phyloP scores from a whole-genome alignment of 2,113 vertebrate genomes.

The Indicator maculatus region DNA sequence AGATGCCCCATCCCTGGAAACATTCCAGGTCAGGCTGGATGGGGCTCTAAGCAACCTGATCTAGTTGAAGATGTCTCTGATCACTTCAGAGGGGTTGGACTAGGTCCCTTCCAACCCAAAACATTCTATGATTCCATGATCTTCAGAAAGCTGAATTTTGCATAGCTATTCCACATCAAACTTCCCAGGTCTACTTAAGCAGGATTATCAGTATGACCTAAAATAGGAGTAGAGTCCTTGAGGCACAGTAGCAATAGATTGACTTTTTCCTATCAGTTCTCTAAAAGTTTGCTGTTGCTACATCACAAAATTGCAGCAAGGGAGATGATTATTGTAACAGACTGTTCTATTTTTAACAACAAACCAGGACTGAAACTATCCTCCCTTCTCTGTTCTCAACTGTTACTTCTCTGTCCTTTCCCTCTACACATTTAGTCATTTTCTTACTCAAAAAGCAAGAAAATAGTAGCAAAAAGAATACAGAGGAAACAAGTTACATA shows the following conservation, averaged over 20 bases:
- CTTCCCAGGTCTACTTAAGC: background rate
- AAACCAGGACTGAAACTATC: background rate
- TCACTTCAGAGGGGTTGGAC: too few relatives aligned
- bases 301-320: background rate
- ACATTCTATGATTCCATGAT: background rate
- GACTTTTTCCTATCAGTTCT: background rate
- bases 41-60: too few relatives aligned
- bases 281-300: background rate
- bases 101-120: too few relatives aligned
- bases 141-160: background rate
- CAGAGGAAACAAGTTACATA: background rate
- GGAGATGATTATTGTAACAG: background rate
- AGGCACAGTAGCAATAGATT: background rate
- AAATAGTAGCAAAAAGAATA: background rate
- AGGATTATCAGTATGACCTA: background rate
- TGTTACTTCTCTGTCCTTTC: background rate
- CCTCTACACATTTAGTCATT: background rate
- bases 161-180: background rate
- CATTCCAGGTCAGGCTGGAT: too few relatives aligned
- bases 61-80: too few relatives aligned
- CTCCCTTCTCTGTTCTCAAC: background rate
- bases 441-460: background rate
- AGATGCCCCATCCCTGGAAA: too few relatives aligned
- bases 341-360: constrained; percentile 41
- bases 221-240: constrained; percentile 38